Percentiles rank a stretch among this genome's conserved stretches.
phyloP scores from a whole-genome alignment of 1,140 invertebrate genomes.

The Ladona fulva region DNA sequence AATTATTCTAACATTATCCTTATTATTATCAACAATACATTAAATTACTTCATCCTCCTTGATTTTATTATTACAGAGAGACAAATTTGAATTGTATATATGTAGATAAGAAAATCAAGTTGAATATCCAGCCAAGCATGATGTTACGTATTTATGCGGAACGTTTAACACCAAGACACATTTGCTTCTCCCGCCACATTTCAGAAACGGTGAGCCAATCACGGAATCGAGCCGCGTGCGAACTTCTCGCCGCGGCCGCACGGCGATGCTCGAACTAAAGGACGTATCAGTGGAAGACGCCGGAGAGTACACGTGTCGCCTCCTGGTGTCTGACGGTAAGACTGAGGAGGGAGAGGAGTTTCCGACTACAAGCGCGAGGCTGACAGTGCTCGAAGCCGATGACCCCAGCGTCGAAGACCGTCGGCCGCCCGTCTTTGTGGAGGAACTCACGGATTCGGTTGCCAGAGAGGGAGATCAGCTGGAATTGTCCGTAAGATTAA shows the following conservation, averaged over 20 bases:
- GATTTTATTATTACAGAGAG: too few species aligned
- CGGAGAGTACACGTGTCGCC: constrained; percentile 56
- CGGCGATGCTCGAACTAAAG: constrained; percentile 42
- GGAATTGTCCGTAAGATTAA: constrained; percentile 43
- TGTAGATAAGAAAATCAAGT: too few species aligned
- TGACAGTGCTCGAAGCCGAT: constrained; percentile 27
- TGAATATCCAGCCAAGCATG: too few species aligned
- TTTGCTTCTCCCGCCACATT: neutral
- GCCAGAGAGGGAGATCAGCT: constrained; percentile 50
- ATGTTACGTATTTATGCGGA: too few species aligned
- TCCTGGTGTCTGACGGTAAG: neutral
- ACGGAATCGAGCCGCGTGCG: constrained; percentile 34
- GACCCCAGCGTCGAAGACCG: constrained; percentile 29
- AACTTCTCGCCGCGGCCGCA: constrained; percentile 34
- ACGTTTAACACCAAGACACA: too few species aligned
- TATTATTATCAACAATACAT: too few species aligned
- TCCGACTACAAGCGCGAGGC: constrained; percentile 11
- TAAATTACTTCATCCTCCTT: too few species aligned
- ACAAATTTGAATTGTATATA: too few species aligned
- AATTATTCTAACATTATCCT: too few species aligned
- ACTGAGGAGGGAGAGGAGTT: neutral
- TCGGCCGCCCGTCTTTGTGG: constrained; percentile 39
- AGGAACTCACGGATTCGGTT: constrained; percentile 37
- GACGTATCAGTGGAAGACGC: constrained; percentile 42
- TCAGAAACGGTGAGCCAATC: constrained; percentile 39